phyloP scores from a whole-genome alignment of 30 jellyfish, hydroid and myxozoan species.

The Cassiopea xamachana region DNA sequence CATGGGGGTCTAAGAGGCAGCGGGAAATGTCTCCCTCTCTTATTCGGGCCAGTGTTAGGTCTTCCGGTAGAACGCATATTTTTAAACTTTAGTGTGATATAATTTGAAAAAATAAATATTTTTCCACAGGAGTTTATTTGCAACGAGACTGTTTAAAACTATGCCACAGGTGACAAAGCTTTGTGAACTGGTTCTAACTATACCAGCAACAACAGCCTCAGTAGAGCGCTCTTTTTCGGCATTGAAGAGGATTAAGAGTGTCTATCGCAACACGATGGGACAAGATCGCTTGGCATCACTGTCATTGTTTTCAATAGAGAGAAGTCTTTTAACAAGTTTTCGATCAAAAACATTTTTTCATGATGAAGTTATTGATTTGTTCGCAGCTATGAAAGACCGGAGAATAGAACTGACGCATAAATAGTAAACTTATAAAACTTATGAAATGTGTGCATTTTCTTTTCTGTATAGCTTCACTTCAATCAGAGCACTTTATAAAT shows the following conservation, averaged over 20 bases:
- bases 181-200: conserved; percentile 35
- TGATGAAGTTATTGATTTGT: conserved; percentile 6
- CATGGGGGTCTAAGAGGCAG: too few relatives aligned
- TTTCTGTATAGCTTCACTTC: background rate
- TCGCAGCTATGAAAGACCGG: conserved; percentile 43
- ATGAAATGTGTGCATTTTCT: background rate
- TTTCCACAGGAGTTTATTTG: conserved; percentile 23
- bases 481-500: background rate
- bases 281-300: conserved; percentile 25
- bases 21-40: too few relatives aligned
- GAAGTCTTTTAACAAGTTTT: conserved; percentile 15
- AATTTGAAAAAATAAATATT: background rate
- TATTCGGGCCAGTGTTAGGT: too few relatives aligned
- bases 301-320: conserved; percentile 28
- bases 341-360: background rate
- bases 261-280: conserved; percentile 39
- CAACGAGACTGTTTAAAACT: conserved; percentile 20
- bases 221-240: conserved; percentile 57
- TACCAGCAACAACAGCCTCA: conserved; percentile 34
- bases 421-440: background rate
- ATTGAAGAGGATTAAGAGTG: conserved; percentile 27
- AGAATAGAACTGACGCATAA: conserved; percentile 20
- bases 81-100: too few relatives aligned
- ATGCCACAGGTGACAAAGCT: conserved; percentile 53
- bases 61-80: too few relatives aligned